Percentiles rank a stretch among this genome's conserved stretches.
Conservation (phyloP, 2,888 invertebrate genomes). For the Lamproptera curius region DNA sequence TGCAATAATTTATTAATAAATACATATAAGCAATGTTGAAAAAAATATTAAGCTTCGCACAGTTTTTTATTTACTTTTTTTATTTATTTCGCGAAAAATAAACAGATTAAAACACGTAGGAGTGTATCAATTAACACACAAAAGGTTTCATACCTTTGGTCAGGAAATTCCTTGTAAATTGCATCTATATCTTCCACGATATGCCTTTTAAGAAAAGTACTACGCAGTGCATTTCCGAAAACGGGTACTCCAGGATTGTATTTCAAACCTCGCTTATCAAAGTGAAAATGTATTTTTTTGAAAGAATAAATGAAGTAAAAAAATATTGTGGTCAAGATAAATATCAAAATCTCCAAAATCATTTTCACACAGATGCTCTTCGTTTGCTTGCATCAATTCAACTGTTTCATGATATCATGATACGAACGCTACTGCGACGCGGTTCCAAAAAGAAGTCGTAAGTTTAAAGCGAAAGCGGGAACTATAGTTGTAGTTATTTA, state of each 20-base stretch:
- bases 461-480: no score
- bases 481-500: no score
- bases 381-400: no score
- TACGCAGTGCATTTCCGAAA: conserved; percentile 48
- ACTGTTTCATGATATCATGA: no score
- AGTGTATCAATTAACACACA: no score
- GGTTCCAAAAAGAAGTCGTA: no score
- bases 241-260: conserved; percentile 48
- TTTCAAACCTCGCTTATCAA: conserved; percentile 43
- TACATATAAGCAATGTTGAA: neutral
- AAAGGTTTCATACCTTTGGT: conserved; percentile 56
- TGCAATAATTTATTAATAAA: no score
- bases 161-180: conserved; percentile 51
- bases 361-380: conserved; percentile 33
- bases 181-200: conserved; percentile 43
- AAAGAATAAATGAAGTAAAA: conserved; percentile 41
- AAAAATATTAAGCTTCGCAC: neutral
- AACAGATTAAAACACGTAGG: no score
- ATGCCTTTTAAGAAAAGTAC: conserved; percentile 41
- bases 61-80: no score
- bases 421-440: no score
- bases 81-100: no score
- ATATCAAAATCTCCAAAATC: conserved; percentile 51
- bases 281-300: conserved; percentile 40
- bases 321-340: conserved; percentile 38